Evolutionary conservation across 2,888 invertebrate genomes (phyloP), one percentile per base, ranked within the genome.

Genomic region (Tillus elongatus): DNA sequence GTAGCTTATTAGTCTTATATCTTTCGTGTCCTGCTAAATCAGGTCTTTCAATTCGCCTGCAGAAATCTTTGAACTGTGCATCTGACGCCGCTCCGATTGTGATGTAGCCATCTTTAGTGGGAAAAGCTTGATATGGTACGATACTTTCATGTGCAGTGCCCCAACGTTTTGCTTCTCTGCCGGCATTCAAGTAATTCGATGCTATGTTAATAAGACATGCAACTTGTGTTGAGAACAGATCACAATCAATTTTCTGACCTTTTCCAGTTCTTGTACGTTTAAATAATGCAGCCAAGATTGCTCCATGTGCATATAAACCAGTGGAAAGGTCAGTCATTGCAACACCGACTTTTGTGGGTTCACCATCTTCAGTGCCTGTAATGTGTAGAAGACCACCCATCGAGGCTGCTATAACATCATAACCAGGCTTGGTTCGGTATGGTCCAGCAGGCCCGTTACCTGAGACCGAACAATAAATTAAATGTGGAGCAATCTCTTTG

Each of bases 121-220:
- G 71, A 56, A 95, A 96, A 2, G 86, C 78, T 70, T 95, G 82
- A 58, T 97, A 96, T 0, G 96, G 96, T 0, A 96, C 96, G 41
- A 97, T 82, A 58, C 88, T 92, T 41, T 82, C 85, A 61, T 97
- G 96, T 0, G 87, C 87, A 0, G 93, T 93, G n/a, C 96, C 96
- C 78, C 83, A 84, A 34, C 88, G 72, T 39, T 72, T 68, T 0
- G 83, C 84, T 53, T 89, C 87, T 13, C 56, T 71, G 0, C 81
- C 82, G 31, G 80, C 82, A 62, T 96, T 97, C 15, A 97, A 68
- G 63, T 87, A 96, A 65, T 88, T 92, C 1, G 83, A 82, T 0
- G 81, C 93, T 8, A 95, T 73, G 60, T 96, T 93, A 13, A 89
- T 86, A 60, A 97, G 72, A 53, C 81, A 77, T 0, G 92, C 78